Base-by-base conservation (phyloP, 2,888 invertebrate species). In the Leistus spinibarbis region DNA sequence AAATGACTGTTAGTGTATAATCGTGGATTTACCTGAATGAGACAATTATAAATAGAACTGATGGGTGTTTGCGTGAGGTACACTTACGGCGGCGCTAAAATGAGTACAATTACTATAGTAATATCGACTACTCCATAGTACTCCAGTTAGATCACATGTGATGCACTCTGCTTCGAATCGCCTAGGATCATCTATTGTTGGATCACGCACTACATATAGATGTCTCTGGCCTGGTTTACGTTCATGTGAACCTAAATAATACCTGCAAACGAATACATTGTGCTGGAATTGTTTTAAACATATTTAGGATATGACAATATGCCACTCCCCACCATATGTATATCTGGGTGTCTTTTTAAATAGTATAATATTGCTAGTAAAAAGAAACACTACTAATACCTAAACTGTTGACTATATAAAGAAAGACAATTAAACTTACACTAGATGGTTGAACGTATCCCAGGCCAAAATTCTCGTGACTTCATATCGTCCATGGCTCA, bases 31-130 rank as follows among this genome's bases (percentile, higher is more conserved):
- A 64, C 66, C 66, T 66, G 22, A 71, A 73, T 20, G 9, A 65
- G 40, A 2, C 53, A 40, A 20, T 23, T n/a, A 16, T 67, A 3
- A 73, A 7, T 20, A 40, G 54, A 22, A 62, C 65, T 69, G n/a
- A n/a, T 19, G 13, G 20, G 13, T 0, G 20, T 17, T 66, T 17
- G 22, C 17, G 9, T 17, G 17, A 23, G 60, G 9, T 74, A 76
- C 66, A 80, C 88, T 91, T 81, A 95, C 91, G 80, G 91, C 90
- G 67, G 95, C 95, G 82, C 90, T 90, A 89, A 95, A 95, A 86
- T 93, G 95, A 68, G 95, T 92, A 86, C 96, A 97, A 86, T 96
- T 95, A 69, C 92, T 91, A 86, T 95, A 95, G 84, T 93, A 92
- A 81, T 90, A 89, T 80, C 93, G 89, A 82, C 93, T 93, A 79